phyloP scores from a whole-genome alignment of 2,797 vertebrate species.

The Pangasius mekongensis region DNA sequence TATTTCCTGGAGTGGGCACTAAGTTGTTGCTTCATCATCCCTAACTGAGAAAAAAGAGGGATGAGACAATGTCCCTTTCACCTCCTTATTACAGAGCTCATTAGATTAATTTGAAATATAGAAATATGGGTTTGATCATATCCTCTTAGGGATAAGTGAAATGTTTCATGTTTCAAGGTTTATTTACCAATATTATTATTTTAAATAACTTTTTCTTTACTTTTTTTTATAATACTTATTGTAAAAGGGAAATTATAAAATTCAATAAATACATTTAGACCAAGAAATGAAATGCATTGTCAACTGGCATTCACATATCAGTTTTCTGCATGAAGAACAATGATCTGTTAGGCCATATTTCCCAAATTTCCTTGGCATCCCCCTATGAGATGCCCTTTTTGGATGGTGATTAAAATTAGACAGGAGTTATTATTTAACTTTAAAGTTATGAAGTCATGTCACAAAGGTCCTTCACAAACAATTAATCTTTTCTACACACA shows the following conservation, averaged over 20 bases:
- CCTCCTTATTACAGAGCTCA: neutral
- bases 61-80: neutral
- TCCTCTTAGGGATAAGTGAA: neutral
- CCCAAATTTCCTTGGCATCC: neutral
- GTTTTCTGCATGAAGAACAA: neutral
- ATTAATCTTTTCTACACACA: neutral
- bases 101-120: neutral
- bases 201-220: neutral
- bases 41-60: constrained; percentile 2
- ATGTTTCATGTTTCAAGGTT: neutral
- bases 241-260: neutral
- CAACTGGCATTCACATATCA: neutral
- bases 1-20: constrained; percentile 66
- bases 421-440: neutral
- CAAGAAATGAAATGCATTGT: neutral
- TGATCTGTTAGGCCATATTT: neutral
- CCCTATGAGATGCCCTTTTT: neutral
- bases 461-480: neutral
- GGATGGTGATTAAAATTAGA: constrained; percentile 3
- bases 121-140: neutral
- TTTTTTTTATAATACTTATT: neutral
- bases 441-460: neutral
- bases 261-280: neutral
- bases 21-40: constrained; percentile 42
- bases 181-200: neutral